Conservation (phyloP, 2,797 vertebrate genomes). For the Enteromius radiatus region DNA sequence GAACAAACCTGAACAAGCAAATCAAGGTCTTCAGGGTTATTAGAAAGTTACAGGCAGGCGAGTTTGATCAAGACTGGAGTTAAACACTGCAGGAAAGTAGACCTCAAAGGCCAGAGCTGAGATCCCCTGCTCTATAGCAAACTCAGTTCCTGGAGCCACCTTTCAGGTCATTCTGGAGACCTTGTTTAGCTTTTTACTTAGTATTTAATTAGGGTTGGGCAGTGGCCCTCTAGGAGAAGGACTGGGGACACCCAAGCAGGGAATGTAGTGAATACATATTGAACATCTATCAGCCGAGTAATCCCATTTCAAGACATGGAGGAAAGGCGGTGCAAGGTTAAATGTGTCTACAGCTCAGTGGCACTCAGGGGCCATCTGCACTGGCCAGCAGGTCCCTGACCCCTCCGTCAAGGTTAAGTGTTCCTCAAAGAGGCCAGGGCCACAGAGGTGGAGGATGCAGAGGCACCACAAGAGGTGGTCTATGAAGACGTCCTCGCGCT, state of each 20-base stretch:
- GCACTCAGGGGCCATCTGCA: slow-evolving; percentile 11
- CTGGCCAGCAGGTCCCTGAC: neutral
- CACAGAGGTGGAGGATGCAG: neutral
- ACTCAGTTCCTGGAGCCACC: neutral
- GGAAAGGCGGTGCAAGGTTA: neutral
- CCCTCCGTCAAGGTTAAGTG: slow-evolving; percentile 44
- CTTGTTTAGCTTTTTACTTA: neutral
- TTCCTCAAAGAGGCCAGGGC: slow-evolving; percentile 34
- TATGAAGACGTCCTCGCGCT: slow-evolving; percentile 24
- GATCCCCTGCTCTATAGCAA: neutral
- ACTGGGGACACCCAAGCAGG: neutral
- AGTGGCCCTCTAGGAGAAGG: slow-evolving; percentile 10
- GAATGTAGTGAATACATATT: neutral
- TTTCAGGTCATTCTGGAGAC: neutral
- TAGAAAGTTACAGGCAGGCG: neutral
- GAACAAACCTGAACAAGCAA: neutral
- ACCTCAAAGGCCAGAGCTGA: neutral
- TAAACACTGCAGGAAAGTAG: neutral
- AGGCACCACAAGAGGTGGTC: slow-evolving; percentile 22
- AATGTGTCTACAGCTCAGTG: slow-evolving; percentile 17
- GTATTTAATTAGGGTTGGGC: neutral
- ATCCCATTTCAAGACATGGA: slow-evolving; percentile 13
- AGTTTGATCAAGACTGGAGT: neutral
- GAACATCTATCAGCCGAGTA: neutral
- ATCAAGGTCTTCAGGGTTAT: neutral